Evolutionary conservation across 92 coral and sea anemone species (phyloP).

Genomic region (Umimayanthus kanabou): DNA sequence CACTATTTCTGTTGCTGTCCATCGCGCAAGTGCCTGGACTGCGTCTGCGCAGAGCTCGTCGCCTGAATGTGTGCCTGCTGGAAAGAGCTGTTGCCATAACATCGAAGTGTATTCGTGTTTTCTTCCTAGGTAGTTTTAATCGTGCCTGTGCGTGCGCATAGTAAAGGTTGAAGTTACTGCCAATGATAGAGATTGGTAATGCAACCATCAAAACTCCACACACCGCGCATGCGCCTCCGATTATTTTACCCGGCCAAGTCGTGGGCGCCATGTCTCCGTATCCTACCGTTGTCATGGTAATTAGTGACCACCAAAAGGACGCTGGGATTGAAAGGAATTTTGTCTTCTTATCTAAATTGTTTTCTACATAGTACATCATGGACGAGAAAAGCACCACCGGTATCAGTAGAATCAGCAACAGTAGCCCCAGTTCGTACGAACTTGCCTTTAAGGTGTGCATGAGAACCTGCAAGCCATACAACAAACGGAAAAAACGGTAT

Average conservation of each 20-base stretch:
- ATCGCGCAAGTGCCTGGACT: slow-evolving; percentile 49
- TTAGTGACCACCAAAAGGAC: slow-evolving; percentile 93
- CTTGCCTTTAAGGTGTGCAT: slow-evolving; percentile 96
- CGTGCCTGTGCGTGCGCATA: slow-evolving; percentile 93
- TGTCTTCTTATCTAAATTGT: slow-evolving; percentile 54
- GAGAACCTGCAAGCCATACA: slow-evolving; percentile 90
- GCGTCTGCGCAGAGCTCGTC: slow-evolving; percentile 68
- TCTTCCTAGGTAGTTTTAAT: slow-evolving; percentile 76
- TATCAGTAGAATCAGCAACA: slow-evolving; percentile 75
- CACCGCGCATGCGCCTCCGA: slow-evolving; percentile 84
- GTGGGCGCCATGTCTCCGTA: slow-evolving; percentile 84
- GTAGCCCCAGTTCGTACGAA: slow-evolving; percentile 88
- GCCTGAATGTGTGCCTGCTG: slow-evolving; percentile 46
- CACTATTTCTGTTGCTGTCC: slow-evolving; percentile 6
- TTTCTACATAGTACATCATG: slow-evolving; percentile 79
- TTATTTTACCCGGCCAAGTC: slow-evolving; percentile 77
- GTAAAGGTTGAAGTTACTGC: slow-evolving; percentile 82
- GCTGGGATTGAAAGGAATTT: slow-evolving; percentile 89
- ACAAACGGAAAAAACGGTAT: slow-evolving; percentile 87
- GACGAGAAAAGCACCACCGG: slow-evolving; percentile 93
- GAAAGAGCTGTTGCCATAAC: slow-evolving; percentile 75
- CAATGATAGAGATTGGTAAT: slow-evolving; percentile 87
- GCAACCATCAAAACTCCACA: slow-evolving; percentile 89
- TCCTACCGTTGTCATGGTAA: slow-evolving; percentile 92
- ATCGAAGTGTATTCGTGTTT: slow-evolving; percentile 62